These are phyloP conservation scores for Tamandua tetradactyla DNA, from an alignment of 2,797 vertebrate species.

Conservation along the genomic window DNA sequence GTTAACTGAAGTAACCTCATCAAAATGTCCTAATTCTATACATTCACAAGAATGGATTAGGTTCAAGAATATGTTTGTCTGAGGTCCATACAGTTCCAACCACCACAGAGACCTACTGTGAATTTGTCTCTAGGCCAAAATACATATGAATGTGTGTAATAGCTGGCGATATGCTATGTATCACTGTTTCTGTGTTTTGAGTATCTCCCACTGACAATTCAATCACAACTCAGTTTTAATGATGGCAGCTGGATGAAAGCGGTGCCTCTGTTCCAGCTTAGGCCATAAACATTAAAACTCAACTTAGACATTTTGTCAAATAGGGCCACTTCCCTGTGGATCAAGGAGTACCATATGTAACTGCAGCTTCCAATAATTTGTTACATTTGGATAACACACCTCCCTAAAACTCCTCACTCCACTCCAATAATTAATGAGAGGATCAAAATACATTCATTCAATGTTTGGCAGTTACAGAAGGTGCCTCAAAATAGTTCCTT, in stretches of 20 bases:
- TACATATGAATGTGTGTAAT: not conserved
- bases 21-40: too few species aligned
- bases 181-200: not conserved
- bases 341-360: not conserved
- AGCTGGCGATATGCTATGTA: not conserved
- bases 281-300: not conserved
- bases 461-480: not conserved
- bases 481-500: not conserved
- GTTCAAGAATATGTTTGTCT: too few species aligned
- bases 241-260: not conserved
- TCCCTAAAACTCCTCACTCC: not conserved
- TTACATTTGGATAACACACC: not conserved
- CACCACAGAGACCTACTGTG: not conserved
- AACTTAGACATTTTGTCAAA: not conserved
- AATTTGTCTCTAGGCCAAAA: not conserved
- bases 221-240: not conserved
- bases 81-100: too few species aligned
- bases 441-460: not conserved
- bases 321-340: not conserved
- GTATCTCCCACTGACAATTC: not conserved
- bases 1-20: too few species aligned
- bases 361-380: not conserved
- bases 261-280: not conserved
- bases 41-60: too few species aligned
- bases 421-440: not conserved